A percentile compares a stretch with the other conserved stretches of the same genome.
phyloP scores from a whole-genome alignment of 2,113 vertebrate genomes.

The Boulengerochromis microlepis region DNA sequence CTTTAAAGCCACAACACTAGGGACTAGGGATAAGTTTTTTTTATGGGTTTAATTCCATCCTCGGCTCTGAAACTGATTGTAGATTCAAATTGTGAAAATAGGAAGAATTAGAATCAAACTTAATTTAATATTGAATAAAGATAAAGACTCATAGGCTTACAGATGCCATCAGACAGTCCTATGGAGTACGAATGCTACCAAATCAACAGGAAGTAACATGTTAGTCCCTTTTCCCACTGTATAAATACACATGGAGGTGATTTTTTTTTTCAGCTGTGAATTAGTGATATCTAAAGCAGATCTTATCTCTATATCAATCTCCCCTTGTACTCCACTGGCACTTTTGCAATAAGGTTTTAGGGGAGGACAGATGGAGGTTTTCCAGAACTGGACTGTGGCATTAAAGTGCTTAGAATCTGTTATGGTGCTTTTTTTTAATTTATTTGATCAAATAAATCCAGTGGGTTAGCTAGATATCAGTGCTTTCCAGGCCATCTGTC shows the following conservation, averaged over 20 bases:
- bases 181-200: not conserved
- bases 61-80: not conserved
- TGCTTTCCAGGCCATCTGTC: conserved; percentile 56
- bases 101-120: not conserved
- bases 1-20: not conserved
- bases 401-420: conserved; percentile 49
- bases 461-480: conserved; percentile 47
- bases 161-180: not conserved
- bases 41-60: not conserved
- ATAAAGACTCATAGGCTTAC: not conserved
- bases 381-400: conserved; percentile 27
- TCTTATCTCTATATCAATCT: not conserved
- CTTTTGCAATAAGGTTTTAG: conserved; percentile 19
- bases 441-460: conserved; percentile 55
- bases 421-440: not conserved
- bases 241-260: not conserved
- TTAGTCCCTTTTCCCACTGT: not conserved
- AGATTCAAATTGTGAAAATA: not conserved
- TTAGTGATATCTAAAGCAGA: not conserved
- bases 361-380: conserved; percentile 44
- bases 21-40: not conserved
- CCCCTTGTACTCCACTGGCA: not conserved
- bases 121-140: not conserved
- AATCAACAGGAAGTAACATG: not conserved
- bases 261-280: not conserved